Evolutionary conservation across 2,888 invertebrate genomes (phyloP).

Genomic region (Drosophila conformis): DNA sequence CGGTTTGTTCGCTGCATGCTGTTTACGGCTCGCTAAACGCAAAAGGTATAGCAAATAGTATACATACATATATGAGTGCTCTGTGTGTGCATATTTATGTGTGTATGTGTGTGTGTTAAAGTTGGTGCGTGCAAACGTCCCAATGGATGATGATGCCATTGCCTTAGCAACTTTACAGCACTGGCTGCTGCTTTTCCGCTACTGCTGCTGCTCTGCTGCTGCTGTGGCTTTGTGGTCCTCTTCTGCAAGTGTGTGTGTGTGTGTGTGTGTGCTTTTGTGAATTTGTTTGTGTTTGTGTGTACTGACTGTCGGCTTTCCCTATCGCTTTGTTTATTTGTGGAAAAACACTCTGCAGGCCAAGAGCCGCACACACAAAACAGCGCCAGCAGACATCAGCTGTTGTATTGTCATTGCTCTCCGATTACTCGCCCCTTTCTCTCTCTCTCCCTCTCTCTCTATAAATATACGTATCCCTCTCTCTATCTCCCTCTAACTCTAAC

Average conservation of each 20-base stretch:
- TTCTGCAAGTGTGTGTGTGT: conserved; percentile 9
- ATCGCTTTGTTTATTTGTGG: conserved; percentile 73
- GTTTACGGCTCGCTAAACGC: conserved; percentile 63
- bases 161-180: conserved; percentile 65
- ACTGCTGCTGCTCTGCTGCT: conserved; percentile 32
- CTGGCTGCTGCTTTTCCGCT: conserved; percentile 41
- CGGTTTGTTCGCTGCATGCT: conserved; percentile 37
- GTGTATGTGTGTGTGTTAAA: conserved; percentile 26
- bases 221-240: conserved; percentile 41
- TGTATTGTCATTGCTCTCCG: conserved; percentile 45
- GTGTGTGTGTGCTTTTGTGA: conserved; percentile 17
- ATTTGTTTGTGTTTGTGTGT: conserved; percentile 14
- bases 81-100: not conserved
- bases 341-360: conserved; percentile 60
- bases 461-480: not conserved
- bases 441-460: not conserved
- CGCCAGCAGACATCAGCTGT: conserved; percentile 54
- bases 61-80: not conserved
- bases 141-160: conserved; percentile 72
- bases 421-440: conserved; percentile 16
- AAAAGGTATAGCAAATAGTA: conserved; percentile 39
- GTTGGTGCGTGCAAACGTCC: conserved; percentile 52
- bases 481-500: not conserved
- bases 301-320: conserved; percentile 44
- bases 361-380: conserved; percentile 42